These are phyloP conservation scores for Ctenosaura bakeri DNA, from an alignment of 2,797 vertebrate genomes.

Conservation along the genomic window DNA sequence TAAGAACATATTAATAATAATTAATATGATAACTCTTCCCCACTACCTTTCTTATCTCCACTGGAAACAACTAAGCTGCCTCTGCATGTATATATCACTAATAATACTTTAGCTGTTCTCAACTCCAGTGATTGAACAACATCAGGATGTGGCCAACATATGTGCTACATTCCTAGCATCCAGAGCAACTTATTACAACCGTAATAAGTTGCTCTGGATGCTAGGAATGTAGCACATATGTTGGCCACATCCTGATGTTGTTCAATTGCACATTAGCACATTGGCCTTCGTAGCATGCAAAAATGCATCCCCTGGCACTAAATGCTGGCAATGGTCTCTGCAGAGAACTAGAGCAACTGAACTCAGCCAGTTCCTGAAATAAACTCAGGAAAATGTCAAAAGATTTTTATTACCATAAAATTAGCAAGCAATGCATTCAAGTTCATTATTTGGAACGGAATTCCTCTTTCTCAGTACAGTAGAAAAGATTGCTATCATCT, in stretches of 20 bases:
- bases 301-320: background rate
- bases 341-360: background rate
- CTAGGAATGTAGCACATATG: too few relatives aligned
- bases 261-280: background rate
- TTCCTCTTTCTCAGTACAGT: constrained; percentile 36
- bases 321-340: background rate
- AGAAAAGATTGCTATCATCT: constrained; percentile 51
- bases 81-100: background rate
- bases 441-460: constrained; percentile 53
- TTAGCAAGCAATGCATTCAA: constrained; percentile 37
- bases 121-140: background rate
- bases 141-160: background rate
- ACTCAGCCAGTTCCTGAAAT: background rate
- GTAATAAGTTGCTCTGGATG: too few relatives aligned
- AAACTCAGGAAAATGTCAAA: constrained; percentile 26
- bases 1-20: too few relatives aligned
- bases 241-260: too few relatives aligned
- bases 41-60: background rate
- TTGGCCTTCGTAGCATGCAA: background rate
- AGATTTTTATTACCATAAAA: constrained; percentile 44
- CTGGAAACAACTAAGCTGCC: background rate
- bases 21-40: background rate
- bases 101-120: constrained; percentile 1
- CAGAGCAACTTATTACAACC: background rate
- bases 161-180: constrained; percentile 5